Base-by-base conservation (phyloP, 2,888 invertebrate genomes). In the Agonopterix subpropinquella region DNA sequence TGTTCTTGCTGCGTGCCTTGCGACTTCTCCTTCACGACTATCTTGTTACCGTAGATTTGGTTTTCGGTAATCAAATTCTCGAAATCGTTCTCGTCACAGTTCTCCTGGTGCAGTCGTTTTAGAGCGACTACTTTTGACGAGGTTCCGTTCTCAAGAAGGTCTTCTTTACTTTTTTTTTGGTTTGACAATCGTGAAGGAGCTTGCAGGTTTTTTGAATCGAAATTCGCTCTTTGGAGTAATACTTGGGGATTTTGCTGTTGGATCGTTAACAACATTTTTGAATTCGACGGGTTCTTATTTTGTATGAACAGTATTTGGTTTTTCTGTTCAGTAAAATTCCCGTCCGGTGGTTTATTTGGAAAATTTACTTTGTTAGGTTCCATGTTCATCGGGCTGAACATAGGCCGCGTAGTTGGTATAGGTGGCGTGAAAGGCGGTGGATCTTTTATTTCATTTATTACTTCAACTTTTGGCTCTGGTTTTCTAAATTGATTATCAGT, bases 41-140 rank as follows among this genome's bases (percentile, higher is more conserved):
- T 89, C 73, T 89, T 89, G 58, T 89, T 88, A 57, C 89, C 89
- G 62, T 89, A 89, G 53, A 89, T 89, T 74, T 89, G 89, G 70
- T 89, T 89, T 67, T 89, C 89, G 28, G 89, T 89, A 43, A 89
- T 89, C 58, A 89, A 74, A 69, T 89, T 89, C 61, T 89, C 89
- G 62, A 89, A 89, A 65, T 89, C 89, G 52, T 89, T 86, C 64
- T 89, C 88, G 58, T 89, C 89, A 56, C 80, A 80, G 59, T 85
- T 83, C 47, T 88, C 88, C 53, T 89, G 88, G 56, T 87, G 88
- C 53, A 85, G 67, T 43, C 87, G 70, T 66, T 89, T 89, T 45
- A 89, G 65, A 42, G 89, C 80, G 9, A 89, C 88, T 1, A 89
- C 89, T 67, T 89, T 88, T 8, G 85, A 83, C 44, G 83, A 74